These are phyloP conservation scores for Caiman crocodilus DNA, from an alignment of 2,797 vertebrate species.

Conservation along the genomic window DNA sequence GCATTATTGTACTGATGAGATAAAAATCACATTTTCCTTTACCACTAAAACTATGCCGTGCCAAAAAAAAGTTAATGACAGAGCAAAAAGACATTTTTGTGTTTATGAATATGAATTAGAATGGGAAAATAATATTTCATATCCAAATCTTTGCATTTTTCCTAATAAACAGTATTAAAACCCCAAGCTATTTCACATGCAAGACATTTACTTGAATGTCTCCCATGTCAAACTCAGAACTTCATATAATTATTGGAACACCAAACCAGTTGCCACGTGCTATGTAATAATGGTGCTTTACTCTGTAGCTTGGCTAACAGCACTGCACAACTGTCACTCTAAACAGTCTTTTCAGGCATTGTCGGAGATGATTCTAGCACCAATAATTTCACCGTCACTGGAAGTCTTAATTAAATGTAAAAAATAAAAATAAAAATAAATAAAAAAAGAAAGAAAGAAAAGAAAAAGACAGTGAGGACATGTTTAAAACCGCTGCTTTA, in stretches of 20 bases:
- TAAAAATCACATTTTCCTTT: background rate
- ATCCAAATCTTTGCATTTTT: background rate
- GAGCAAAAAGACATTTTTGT: background rate
- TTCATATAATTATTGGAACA: slow-evolving; percentile 48
- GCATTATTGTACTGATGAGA: background rate
- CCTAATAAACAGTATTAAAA: background rate
- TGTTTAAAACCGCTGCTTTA: slow-evolving; percentile 50
- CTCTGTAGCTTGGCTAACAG: background rate
- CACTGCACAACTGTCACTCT: slow-evolving; percentile 28
- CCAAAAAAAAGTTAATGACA: background rate
- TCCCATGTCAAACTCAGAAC: slow-evolving; percentile 28
- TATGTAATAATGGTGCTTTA: slow-evolving; percentile 35
- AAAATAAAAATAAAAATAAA: slow-evolving; percentile 26
- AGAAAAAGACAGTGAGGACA: slow-evolving; percentile 28
- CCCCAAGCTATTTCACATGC: background rate
- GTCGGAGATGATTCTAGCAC: slow-evolving; percentile 39
- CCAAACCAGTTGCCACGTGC: slow-evolving; percentile 8
- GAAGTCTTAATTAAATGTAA: slow-evolving; percentile 64
- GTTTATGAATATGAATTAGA: background rate
- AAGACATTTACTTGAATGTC: background rate
- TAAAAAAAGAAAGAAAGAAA: too few relatives aligned
- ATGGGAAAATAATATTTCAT: background rate
- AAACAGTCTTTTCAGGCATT: slow-evolving; percentile 48
- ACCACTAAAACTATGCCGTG: background rate
- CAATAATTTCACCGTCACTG: slow-evolving; percentile 58